phyloP scores from a whole-genome alignment of 2,113 vertebrate genomes.

The Amblyopsis rosae region DNA sequence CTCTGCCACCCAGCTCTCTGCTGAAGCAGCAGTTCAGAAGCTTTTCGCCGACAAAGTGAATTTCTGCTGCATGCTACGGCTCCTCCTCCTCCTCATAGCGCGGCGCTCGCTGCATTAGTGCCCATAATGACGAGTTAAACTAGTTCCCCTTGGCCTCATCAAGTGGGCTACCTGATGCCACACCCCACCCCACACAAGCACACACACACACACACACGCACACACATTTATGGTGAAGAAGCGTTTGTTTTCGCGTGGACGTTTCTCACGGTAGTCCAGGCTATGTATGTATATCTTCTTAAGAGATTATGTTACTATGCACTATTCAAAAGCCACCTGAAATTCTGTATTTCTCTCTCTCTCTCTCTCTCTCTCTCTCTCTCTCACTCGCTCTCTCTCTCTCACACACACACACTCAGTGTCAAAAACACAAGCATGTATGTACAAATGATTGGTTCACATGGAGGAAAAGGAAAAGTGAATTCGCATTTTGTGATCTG shows the following conservation, averaged over 20 bases:
- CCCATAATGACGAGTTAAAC: slow-evolving; percentile 53
- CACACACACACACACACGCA: too few species aligned
- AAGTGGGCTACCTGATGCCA: slow-evolving; percentile 29
- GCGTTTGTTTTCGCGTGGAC: too few species aligned
- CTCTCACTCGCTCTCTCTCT: neutral
- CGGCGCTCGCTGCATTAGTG: slow-evolving; percentile 66
- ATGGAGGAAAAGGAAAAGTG: neutral
- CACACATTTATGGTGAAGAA: neutral
- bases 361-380: neutral
- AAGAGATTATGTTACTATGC: slow-evolving; percentile 61
- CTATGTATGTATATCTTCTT: slow-evolving; percentile 45
- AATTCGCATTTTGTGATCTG: too few species aligned
- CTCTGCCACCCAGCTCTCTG: slow-evolving; percentile 59
- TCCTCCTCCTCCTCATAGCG: slow-evolving; percentile 37
- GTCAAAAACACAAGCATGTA: neutral
- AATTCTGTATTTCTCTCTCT: neutral
- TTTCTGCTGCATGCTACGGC: slow-evolving; percentile 57
- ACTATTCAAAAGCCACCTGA: slow-evolving; percentile 14
- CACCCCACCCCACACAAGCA: too few species aligned
- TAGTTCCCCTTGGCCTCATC: slow-evolving; percentile 34
- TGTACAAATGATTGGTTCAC: neutral
- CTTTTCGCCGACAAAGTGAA: slow-evolving; percentile 68
- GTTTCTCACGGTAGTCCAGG: slow-evolving; percentile 33
- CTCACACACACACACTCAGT: neutral
- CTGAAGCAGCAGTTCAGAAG: slow-evolving; percentile 75